These are phyloP conservation scores for Pterocles burchelli DNA, from an alignment of 2,113 vertebrate genomes.

Conservation along the genomic window DNA sequence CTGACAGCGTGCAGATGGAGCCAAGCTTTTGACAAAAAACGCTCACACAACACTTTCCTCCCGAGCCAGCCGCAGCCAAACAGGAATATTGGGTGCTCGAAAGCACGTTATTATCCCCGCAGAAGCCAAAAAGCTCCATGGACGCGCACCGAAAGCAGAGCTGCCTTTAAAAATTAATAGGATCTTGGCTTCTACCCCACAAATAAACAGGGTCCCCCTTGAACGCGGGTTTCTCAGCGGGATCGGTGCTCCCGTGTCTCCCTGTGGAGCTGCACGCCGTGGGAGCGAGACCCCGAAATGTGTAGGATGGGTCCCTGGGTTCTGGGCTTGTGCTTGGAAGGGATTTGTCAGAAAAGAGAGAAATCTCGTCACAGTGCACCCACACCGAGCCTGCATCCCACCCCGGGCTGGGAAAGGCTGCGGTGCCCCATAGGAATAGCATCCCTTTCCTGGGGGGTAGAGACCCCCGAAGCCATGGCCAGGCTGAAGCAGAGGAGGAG, in stretches of 20 bases:
- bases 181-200: background rate
- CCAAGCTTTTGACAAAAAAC: background rate
- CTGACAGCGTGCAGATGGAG: background rate
- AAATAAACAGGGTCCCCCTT: background rate
- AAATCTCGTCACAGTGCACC: background rate
- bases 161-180: background rate
- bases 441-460: too few relatives aligned
- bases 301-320: background rate
- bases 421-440: too few relatives aligned
- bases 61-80: background rate
- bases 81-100: background rate
- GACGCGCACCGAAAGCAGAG: background rate
- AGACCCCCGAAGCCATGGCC: too few relatives aligned
- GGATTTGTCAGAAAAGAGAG: background rate
- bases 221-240: accelerated
- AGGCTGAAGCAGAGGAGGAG: too few relatives aligned
- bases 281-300: background rate
- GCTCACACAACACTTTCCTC: background rate
- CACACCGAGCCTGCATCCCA: too few relatives aligned
- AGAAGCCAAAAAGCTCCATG: background rate
- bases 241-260: background rate
- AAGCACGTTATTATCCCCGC: background rate
- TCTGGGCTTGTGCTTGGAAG: background rate
- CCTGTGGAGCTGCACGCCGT: background rate
- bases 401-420: too few relatives aligned